phyloP scores from a whole-genome alignment of 2,888 invertebrate genomes.

The Stenodera caucasica region DNA sequence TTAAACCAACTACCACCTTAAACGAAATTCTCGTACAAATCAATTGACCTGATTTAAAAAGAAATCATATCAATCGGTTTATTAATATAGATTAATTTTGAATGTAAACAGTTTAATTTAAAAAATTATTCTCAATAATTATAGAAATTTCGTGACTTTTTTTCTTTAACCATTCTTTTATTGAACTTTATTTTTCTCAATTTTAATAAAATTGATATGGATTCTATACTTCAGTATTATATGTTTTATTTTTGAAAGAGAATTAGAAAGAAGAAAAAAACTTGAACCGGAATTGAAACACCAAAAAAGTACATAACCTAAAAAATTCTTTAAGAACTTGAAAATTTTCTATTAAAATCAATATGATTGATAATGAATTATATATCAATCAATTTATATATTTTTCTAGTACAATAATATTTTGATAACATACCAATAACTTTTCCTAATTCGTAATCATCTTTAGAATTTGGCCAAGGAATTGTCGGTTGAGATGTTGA shows the following conservation, averaged over 20 bases:
- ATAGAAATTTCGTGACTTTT: background rate
- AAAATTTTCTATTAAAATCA: conserved; percentile 19
- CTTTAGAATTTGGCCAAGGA: conserved; percentile 87
- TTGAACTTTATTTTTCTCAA: background rate
- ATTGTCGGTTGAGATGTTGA: conserved; percentile 57
- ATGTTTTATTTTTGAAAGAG: too few relatives aligned
- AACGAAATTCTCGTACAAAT: conserved; percentile 13
- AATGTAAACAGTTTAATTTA: conserved; percentile 33
- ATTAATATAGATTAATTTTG: conserved; percentile 35
- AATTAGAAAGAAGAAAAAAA: conserved; percentile 34
- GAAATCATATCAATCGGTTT: conserved; percentile 32
- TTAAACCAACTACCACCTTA: conserved; percentile 12
- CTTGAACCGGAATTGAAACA: conserved; percentile 48
- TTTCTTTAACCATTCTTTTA: too few relatives aligned
- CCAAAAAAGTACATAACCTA: conserved; percentile 52
- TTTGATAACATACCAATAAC: conserved; percentile 77
- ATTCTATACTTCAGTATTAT: too few relatives aligned
- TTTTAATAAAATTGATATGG: too few relatives aligned
- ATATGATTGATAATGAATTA: background rate
- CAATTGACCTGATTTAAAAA: conserved; percentile 43
- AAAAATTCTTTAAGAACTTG: conserved; percentile 25
- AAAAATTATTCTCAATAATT: background rate
- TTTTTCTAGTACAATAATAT: conserved; percentile 26
- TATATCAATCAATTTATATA: background rate
- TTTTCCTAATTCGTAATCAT: conserved; percentile 90